Base-by-base conservation (phyloP, 1,140 invertebrate species). In the Procambarus virginalis region DNA sequence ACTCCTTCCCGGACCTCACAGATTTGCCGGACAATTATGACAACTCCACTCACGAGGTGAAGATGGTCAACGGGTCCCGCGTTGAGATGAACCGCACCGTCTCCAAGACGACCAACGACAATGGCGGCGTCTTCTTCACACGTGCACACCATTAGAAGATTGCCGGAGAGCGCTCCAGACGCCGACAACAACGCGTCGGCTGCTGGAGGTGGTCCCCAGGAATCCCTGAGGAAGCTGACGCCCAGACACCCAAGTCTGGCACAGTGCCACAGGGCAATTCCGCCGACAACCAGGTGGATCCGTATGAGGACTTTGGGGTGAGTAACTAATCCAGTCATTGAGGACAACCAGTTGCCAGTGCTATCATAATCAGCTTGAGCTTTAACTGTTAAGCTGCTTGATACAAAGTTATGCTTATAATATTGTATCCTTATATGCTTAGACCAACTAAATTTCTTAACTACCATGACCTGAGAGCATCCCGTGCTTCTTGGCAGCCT, bases 11-110 rank as follows among this genome's bases (percentile, higher is more conserved):
- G 22, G 8, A 34, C n/a, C 8, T 73, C 68, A 12, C 14, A 10
- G 46, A 78, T 6, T 46, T 78, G 45, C 76, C 76, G 0, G 46
- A 5, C 76, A 78, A 78, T 46, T 78, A 78, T 14, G 76, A 78
- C 76, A 78, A 78, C 46, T 48, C 46, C 5, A 78, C 76, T 20
- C 76, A 78, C 10, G 76, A 78, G 46, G 76, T 78, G 45, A 78
- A 78, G 76, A 34, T 78, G 6, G 76, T 78, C 45, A 78, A 78
- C 49, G 76, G 46, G 22, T 22, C 17, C 46, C 46, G 76, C 6
- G 46, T 78, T 5, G 76, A 78, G 46, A 22, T 78, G 45, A 78
- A 78, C 76, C 2, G 46, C 17, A 78, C 76, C 76, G 49, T 34
- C 1, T 49, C 46, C 46, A 78, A 78, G 46, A 48, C 1, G 17